A percentile compares a stretch with the other conserved stretches of the same genome.
Conservation (phyloP, 2,888 invertebrate genomes). For the Himalopsyche japonica region DNA sequence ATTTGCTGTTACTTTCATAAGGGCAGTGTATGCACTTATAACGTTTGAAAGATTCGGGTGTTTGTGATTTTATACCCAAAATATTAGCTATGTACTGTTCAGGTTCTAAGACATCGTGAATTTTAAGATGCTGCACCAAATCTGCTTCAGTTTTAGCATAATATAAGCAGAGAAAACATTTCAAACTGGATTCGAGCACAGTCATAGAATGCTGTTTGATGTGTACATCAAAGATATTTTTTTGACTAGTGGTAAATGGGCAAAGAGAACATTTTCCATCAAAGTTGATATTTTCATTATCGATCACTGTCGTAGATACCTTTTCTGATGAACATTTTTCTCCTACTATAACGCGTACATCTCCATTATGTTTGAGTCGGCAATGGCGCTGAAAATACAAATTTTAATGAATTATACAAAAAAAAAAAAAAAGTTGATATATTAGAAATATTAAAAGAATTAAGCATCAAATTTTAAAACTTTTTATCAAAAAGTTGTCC, state of each 20-base stretch:
- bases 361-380: conserved; percentile 76
- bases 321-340: conserved; percentile 58
- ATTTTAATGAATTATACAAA: background rate
- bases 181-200: conserved; percentile 67
- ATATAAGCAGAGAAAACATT: conserved; percentile 81
- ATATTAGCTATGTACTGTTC: conserved; percentile 61
- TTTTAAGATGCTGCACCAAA: conserved; percentile 67
- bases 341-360: conserved; percentile 63
- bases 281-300: conserved; percentile 38
- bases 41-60: conserved; percentile 59
- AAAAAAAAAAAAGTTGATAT: background rate
- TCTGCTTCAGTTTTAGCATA: conserved; percentile 73
- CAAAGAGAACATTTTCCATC: conserved; percentile 66
- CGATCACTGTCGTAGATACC: conserved; percentile 34
- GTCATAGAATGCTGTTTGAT: conserved; percentile 71
- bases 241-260: conserved; percentile 68
- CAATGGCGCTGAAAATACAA: conserved; percentile 69
- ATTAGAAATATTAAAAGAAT: background rate
- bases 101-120: conserved; percentile 67
- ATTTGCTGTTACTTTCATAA: conserved; percentile 83
- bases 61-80: conserved; percentile 51
- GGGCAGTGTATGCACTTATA: conserved; percentile 82
- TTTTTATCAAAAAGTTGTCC: no score
- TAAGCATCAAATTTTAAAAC: no score
- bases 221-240: conserved; percentile 65